Base-by-base conservation (phyloP, 2,113 vertebrate genomes). In the Neomonachus schauinslandi region DNA sequence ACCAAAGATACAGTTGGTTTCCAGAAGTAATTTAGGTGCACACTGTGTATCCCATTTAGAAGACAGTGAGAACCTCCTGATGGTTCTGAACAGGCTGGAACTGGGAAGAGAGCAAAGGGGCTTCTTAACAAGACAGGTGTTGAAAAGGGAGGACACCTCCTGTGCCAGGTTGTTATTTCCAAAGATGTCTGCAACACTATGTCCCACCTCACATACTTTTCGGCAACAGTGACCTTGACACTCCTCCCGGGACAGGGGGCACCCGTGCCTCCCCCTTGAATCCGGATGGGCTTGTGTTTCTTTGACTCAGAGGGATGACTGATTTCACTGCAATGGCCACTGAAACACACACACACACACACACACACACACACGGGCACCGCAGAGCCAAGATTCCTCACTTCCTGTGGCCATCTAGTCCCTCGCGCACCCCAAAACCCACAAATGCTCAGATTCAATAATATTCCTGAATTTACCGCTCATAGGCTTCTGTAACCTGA, bases 21-120 rank as follows among this genome's bases (percentile, higher is more conserved):
- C 95, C 91, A 96, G 97, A 97, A 98, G 97, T 98, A 97, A 97
- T 96, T 83, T 51, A 93, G 39, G 69, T 84, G 83, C 95, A 86
- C 61, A 61, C 67, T 88, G 86, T 42, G 1, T 69, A 95, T 87
- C 89, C 91, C 63, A 67, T n/a, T 95, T 97, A 71, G 89, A 92
- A 92, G 91, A 72, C 7, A 51, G 42, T 0, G 10, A 97, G 86
- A 63, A 19, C 61, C 87, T 92, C 39, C 55, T 33, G 61, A 82
- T 16, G 24, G n/a, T 94, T 51, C 3, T 24, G n/a, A 67, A 79
- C 74, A 39, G 82, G 28, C 72, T 55, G 22, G 36, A 94, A 33
- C 19, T 53, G 83, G 63, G 14, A 39, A 33, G 72, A 39, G 46
- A n/a, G 65, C 82, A 59, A 22, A 49, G 49, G 67, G 69, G 39